Percentiles rank a stretch among this genome's conserved stretches.
Evolutionary conservation across 2,888 invertebrate species (phyloP).

Genomic region (Hypomecis atomaria): DNA sequence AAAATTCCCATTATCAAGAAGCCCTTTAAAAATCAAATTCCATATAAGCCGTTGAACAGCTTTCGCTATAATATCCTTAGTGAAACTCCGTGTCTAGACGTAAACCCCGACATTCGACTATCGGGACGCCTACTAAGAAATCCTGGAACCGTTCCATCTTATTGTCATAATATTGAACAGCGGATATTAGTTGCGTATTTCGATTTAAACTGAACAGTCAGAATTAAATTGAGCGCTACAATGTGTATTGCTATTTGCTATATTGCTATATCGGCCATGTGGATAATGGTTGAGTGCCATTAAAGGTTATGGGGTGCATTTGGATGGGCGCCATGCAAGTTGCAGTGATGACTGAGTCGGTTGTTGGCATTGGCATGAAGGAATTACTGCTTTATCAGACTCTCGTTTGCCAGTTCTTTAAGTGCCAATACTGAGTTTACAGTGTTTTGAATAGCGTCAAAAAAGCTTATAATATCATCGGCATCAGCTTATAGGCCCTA

Average conservation of each 20-base stretch:
- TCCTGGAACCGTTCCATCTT: slow-evolving; percentile 46
- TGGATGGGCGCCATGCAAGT: slow-evolving; percentile 54
- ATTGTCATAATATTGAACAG: slow-evolving; percentile 45
- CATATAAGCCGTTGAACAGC: too few relatives aligned
- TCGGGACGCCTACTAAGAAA: not conserved
- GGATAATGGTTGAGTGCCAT: slow-evolving; percentile 40
- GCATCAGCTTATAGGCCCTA: too few relatives aligned
- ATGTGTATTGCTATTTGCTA: slow-evolving; percentile 30
- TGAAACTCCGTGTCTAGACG: not conserved
- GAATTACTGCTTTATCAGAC: slow-evolving; percentile 17
- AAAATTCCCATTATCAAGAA: too few relatives aligned
- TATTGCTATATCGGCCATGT: slow-evolving; percentile 20
- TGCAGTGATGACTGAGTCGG: slow-evolving; percentile 6
- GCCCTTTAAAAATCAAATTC: too few relatives aligned
- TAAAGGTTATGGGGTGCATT: slow-evolving; percentile 53
- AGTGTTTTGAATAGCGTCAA: not conserved
- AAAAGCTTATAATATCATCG: not conserved
- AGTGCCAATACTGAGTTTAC: not conserved
- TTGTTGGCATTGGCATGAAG: slow-evolving; percentile 26
- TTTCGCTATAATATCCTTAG: too few relatives aligned
- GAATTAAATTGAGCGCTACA: slow-evolving; percentile 58
- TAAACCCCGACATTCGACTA: not conserved
- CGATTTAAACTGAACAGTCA: slow-evolving; percentile 47
- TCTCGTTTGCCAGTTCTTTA: not conserved
- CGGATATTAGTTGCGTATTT: slow-evolving; percentile 45